Conservation (phyloP, 2,797 vertebrate species). For the Hephaestus fuliginosus region DNA sequence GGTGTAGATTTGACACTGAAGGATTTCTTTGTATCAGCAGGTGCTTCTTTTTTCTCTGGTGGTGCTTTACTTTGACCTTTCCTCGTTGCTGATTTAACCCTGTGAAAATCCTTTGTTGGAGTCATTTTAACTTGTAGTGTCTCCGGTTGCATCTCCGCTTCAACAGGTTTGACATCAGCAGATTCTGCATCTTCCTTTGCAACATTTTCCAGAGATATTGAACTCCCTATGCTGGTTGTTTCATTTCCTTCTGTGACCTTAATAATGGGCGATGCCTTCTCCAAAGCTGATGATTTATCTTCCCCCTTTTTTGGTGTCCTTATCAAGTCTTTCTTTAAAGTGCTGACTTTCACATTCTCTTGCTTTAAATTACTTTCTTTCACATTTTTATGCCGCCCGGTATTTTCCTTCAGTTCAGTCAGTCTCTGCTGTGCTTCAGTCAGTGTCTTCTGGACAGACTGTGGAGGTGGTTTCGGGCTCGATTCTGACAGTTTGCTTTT, state of each 20-base stretch:
- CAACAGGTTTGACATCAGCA: slow-evolving; percentile 30
- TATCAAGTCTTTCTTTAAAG: slow-evolving; percentile 35
- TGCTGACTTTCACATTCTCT: slow-evolving; percentile 4
- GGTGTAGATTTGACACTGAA: slow-evolving; percentile 31
- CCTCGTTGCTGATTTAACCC: slow-evolving; percentile 22
- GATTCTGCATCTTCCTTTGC: slow-evolving; percentile 27
- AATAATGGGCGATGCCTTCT: slow-evolving; percentile 34
- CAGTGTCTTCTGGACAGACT: slow-evolving; percentile 13
- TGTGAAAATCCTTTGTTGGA: slow-evolving; percentile 33
- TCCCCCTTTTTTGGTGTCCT: slow-evolving; percentile 17
- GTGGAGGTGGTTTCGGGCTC: slow-evolving; percentile 12
- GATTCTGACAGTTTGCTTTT: slow-evolving; percentile 2
- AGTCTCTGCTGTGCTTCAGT: slow-evolving; percentile 22
- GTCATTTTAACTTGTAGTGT: slow-evolving; percentile 21
- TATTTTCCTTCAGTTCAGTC: slow-evolving; percentile 33
- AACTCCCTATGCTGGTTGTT: slow-evolving; percentile 14
- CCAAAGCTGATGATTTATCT: slow-evolving; percentile 24
- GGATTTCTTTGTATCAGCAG: slow-evolving; percentile 27
- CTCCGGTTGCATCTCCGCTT: slow-evolving; percentile 34
- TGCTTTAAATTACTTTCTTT: slow-evolving; percentile 17
- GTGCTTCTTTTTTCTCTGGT: slow-evolving; percentile 15
- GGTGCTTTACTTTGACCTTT: slow-evolving; percentile 45
- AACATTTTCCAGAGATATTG: not conserved
- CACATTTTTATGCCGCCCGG: slow-evolving; percentile 15
- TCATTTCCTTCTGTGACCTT: slow-evolving; percentile 33